Evolutionary conservation across 2,113 vertebrate genomes (phyloP).

Genomic region (Tauraco erythrolophus): DNA sequence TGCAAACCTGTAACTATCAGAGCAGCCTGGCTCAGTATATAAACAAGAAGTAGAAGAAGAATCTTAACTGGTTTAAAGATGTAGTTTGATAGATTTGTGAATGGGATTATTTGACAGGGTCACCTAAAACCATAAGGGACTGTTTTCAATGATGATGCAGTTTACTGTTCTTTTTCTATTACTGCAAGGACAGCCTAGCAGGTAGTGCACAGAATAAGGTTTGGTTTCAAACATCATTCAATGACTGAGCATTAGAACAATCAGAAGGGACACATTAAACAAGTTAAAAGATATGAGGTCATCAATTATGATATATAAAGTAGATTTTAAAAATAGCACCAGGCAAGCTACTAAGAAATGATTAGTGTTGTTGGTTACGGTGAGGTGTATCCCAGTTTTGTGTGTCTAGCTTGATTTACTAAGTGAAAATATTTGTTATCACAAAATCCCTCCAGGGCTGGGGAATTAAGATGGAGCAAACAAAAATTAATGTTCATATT

Average conservation of each 20-base stretch:
- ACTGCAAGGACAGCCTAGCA: neutral
- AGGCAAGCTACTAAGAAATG: neutral
- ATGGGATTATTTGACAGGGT: neutral
- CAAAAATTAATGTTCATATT: neutral
- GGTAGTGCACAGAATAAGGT: neutral
- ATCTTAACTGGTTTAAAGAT: neutral
- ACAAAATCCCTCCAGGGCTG: neutral
- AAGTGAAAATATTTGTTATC: neutral
- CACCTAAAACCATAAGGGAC: neutral
- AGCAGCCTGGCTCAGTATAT: neutral
- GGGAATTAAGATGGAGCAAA: neutral
- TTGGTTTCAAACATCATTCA: slow-evolving; percentile 15
- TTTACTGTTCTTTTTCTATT: neutral
- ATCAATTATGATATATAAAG: neutral
- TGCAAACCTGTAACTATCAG: neutral
- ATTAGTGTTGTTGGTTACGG: neutral
- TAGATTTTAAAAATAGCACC: neutral
- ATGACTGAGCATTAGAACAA: neutral
- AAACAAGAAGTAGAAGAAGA: neutral
- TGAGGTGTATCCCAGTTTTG: neutral
- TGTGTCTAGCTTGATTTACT: neutral
- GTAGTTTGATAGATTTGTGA: slow-evolving; percentile 7
- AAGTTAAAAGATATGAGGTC: neutral
- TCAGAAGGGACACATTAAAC: slow-evolving; percentile 21
- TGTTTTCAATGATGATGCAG: neutral